phyloP scores from a whole-genome alignment of 2,888 invertebrate genomes.

The Tenthredo distinguenda region DNA sequence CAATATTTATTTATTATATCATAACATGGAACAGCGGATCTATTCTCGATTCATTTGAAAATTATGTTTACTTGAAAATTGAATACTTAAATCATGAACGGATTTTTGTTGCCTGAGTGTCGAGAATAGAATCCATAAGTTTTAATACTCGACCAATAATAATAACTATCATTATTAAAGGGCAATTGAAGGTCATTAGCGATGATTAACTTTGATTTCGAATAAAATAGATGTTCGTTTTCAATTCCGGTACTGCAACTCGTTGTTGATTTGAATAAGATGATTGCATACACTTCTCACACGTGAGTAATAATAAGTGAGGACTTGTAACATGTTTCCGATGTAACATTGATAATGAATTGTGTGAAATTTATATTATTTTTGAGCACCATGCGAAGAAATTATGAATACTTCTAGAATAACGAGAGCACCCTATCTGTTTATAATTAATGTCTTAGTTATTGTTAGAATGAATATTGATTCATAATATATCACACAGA shows the following conservation, averaged over 20 bases:
- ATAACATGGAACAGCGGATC: conserved; percentile 4
- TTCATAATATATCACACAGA: neutral
- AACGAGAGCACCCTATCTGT: conserved; percentile 1
- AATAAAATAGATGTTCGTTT: neutral
- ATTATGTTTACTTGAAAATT: neutral
- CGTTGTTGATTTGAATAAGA: neutral
- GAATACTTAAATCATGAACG: neutral
- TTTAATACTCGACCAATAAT: conserved; percentile 47
- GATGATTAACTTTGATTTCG: neutral
- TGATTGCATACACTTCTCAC: neutral
- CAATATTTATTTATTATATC: conserved; percentile 26
- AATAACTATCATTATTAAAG: conserved; percentile 15
- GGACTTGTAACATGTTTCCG: neutral
- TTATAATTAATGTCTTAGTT: conserved; percentile 23
- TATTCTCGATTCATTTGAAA: conserved; percentile 25
- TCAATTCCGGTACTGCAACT: neutral
- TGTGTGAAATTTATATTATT: neutral
- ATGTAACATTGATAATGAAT: neutral
- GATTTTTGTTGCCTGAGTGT: neutral
- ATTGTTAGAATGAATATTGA: conserved; percentile 5
- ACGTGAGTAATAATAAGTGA: neutral
- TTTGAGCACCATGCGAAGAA: neutral
- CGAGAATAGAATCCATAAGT: conserved; percentile 32
- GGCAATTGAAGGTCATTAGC: neutral
- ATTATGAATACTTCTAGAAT: neutral